Percentiles rank a stretch among this genome's conserved stretches.
Conservation (phyloP, 2,797 vertebrate species). For the Trichosurus vulpecula region DNA sequence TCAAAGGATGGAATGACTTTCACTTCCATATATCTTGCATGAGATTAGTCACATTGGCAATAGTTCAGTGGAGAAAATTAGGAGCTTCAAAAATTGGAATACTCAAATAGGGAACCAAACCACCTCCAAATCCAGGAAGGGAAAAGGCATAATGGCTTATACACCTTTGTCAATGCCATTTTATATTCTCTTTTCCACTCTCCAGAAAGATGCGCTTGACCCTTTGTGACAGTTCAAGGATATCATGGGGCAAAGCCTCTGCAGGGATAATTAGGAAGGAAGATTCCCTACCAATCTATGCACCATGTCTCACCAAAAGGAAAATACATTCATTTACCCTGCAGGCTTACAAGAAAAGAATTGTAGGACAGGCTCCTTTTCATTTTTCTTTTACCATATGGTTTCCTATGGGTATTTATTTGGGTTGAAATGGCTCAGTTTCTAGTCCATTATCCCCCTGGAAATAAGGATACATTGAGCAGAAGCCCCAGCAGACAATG, state of each 20-base stretch:
- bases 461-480: not conserved
- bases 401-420: conserved; percentile 19
- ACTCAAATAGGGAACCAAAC: not conserved
- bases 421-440: conserved; percentile 7
- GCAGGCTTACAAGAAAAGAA: not conserved
- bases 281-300: not conserved
- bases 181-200: not conserved
- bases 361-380: not conserved
- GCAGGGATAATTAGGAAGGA: not conserved
- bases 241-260: accelerated
- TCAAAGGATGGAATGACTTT: not conserved
- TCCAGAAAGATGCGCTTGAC: accelerated
- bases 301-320: not conserved
- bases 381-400: not conserved
- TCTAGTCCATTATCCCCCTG: not conserved
- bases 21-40: not conserved
- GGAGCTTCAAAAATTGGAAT: not conserved
- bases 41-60: not conserved
- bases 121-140: accelerated
- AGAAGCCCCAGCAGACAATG: not conserved
- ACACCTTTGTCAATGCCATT: accelerated
- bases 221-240: not conserved
- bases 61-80: not conserved
- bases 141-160: not conserved
- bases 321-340: not conserved